These are phyloP conservation scores for Bovichtus variegatus DNA, from an alignment of 2,797 vertebrate genomes.

Conservation along the genomic window DNA sequence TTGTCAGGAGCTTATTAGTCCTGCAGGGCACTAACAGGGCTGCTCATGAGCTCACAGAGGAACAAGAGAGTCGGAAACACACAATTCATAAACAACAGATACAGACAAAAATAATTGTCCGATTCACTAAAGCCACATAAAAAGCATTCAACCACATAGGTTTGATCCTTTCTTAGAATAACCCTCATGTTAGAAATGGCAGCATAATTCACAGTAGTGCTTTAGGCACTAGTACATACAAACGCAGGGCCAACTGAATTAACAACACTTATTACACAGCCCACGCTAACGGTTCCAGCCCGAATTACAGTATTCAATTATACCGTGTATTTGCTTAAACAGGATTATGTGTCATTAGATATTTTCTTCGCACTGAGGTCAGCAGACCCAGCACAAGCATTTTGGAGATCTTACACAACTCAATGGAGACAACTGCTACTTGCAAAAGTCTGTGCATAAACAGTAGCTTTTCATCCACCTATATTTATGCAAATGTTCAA, in stretches of 20 bases:
- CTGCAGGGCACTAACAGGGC: neutral
- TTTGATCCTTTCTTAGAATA: neutral
- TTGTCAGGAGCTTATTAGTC: constrained; percentile 21
- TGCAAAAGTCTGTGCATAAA: neutral
- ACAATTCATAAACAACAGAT: neutral
- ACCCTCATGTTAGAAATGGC: neutral
- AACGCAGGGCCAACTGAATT: neutral
- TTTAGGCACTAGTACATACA: neutral
- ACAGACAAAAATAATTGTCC: neutral
- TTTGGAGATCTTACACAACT: neutral
- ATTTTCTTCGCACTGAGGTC: neutral
- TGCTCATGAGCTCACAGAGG: neutral
- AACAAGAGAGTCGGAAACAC: neutral
- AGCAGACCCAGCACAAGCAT: neutral
- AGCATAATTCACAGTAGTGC: neutral
- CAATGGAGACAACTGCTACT: fast-evolving
- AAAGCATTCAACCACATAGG: neutral
- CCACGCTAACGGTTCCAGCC: neutral
- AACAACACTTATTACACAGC: neutral
- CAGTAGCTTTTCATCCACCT: too few species aligned
- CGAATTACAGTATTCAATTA: neutral
- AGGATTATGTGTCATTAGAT: constrained; percentile 1
- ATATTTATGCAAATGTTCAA: neutral
- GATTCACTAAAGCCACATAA: neutral
- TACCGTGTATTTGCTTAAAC: neutral